Percentiles rank a stretch among this genome's conserved stretches.
These are phyloP conservation scores for Pristionchus arcanus DNA, from an alignment of 2,888 invertebrate genomes.

Conservation along the genomic window DNA sequence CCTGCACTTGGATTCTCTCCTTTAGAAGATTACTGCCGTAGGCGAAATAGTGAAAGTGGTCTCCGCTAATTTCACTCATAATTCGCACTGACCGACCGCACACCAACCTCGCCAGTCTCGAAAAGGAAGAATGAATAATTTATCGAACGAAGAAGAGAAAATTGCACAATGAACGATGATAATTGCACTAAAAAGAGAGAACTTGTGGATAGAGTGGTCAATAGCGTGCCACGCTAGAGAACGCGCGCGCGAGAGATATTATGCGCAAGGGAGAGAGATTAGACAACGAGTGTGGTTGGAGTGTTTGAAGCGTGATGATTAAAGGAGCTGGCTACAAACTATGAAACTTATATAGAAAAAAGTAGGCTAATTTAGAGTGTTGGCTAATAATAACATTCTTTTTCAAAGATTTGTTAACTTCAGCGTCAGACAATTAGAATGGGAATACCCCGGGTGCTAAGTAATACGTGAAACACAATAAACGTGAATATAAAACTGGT, in stretches of 20 bases:
- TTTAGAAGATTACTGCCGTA: constrained; percentile 55
- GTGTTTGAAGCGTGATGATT: background rate
- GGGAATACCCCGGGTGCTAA: background rate
- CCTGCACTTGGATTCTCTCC: constrained; percentile 55
- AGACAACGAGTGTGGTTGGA: background rate
- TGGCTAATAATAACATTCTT: background rate
- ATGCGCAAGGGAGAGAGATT: background rate
- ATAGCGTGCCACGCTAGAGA: constrained; percentile 29
- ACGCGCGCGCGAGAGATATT: constrained; percentile 1
- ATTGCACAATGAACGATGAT: constrained; percentile 27
- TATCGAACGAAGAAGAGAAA: background rate
- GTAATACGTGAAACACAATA: background rate
- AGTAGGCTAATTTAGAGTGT: background rate
- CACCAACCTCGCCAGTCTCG: constrained; percentile 8
- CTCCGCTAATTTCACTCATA: constrained; percentile 37
- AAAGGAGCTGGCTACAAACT: background rate
- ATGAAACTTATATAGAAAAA: background rate
- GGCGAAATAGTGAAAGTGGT: constrained; percentile 53
- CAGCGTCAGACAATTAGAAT: background rate
- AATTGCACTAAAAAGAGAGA: constrained; percentile 23
- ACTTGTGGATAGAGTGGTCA: background rate
- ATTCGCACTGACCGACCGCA: background rate
- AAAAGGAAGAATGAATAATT: constrained; percentile 9
- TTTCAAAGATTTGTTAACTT: background rate
- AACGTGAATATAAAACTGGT: background rate